Percentiles rank a stretch among this genome's conserved stretches.
These are phyloP conservation scores for Dione juno DNA, from an alignment of 2,888 invertebrate genomes.

Conservation along the genomic window DNA sequence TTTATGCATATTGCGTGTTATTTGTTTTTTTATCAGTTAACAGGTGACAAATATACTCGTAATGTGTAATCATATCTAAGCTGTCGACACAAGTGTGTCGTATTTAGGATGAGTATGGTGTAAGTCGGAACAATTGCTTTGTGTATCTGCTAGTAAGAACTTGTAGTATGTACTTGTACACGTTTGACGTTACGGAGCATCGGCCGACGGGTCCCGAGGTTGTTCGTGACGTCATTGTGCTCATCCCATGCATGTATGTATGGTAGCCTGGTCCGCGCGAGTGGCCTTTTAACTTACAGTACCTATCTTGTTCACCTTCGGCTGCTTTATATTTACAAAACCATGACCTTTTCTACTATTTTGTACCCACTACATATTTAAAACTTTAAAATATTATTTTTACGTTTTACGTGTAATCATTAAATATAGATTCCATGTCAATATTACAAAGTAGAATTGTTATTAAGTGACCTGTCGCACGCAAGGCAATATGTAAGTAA, in stretches of 20 bases:
- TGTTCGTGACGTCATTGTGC: slow-evolving; percentile 56
- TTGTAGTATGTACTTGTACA: slow-evolving; percentile 24
- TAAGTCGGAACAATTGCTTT: slow-evolving; percentile 1
- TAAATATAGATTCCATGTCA: background rate
- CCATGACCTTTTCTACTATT: slow-evolving; percentile 39
- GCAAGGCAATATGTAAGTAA: background rate
- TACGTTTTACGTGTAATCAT: background rate
- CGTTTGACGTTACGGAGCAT: slow-evolving; percentile 55
- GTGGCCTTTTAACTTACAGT: slow-evolving; percentile 37
- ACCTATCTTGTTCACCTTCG: slow-evolving; percentile 41
- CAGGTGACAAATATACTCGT: slow-evolving; percentile 7
- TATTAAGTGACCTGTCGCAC: background rate
- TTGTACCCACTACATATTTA: slow-evolving; percentile 38
- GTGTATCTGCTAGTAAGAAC: slow-evolving; percentile 16
- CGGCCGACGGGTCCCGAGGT: slow-evolving; percentile 58
- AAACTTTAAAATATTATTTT: background rate
- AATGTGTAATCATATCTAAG: slow-evolving; percentile 8
- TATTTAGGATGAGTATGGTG: slow-evolving; percentile 5
- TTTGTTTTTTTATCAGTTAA: slow-evolving; percentile 11
- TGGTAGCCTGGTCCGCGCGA: slow-evolving; percentile 30
- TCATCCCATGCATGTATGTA: slow-evolving; percentile 51
- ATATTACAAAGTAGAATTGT: slow-evolving; percentile 5
- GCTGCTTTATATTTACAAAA: slow-evolving; percentile 34
- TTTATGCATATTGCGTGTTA: background rate
- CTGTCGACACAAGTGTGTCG: background rate